Evolutionary conservation across 37 sponge, comb jelly and placozoan genomes (phyloP).

Genomic region (Tethya wilhelma): DNA sequence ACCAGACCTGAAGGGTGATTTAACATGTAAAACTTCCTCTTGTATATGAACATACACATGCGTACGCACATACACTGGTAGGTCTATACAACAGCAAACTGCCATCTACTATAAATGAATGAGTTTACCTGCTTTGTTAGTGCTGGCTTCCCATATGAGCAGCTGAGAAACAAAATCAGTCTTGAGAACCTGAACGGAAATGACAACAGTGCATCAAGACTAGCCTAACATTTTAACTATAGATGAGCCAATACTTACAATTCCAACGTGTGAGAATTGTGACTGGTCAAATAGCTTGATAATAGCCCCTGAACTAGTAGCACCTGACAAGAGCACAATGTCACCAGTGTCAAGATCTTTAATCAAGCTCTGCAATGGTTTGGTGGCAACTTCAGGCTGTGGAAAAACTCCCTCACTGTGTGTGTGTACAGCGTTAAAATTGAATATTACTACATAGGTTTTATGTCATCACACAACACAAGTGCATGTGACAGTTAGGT

Average conservation of each 20-base stretch:
- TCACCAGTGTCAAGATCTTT: slow-evolving; percentile 49
- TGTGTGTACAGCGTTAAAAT: too few relatives aligned
- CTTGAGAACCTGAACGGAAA: slow-evolving; percentile 39
- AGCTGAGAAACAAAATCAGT: slow-evolving; percentile 29
- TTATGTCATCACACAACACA: not conserved
- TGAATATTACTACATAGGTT: not conserved
- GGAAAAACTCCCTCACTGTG: slow-evolving; percentile 58
- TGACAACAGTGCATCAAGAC: not conserved
- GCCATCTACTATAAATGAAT: too few relatives aligned
- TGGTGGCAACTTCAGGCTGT: slow-evolving; percentile 16
- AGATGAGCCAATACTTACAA: slow-evolving; percentile 51
- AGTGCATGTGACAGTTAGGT: not conserved
- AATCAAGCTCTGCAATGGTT: slow-evolving; percentile 3
- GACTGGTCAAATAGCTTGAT: slow-evolving; percentile 83
- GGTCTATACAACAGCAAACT: too few relatives aligned
- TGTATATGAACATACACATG: not conserved
- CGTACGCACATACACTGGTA: not conserved
- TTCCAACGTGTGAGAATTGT: slow-evolving; percentile 79
- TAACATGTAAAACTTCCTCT: not conserved
- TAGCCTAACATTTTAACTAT: not conserved
- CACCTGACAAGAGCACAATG: slow-evolving; percentile 68
- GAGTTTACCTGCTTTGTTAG: slow-evolving; percentile 74
- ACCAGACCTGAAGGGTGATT: slow-evolving; percentile 72
- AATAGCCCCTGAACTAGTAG: slow-evolving; percentile 66
- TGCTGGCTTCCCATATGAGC: slow-evolving; percentile 73